Conservation (phyloP, 2,797 vertebrate genomes). For the Microchirus variegatus region DNA sequence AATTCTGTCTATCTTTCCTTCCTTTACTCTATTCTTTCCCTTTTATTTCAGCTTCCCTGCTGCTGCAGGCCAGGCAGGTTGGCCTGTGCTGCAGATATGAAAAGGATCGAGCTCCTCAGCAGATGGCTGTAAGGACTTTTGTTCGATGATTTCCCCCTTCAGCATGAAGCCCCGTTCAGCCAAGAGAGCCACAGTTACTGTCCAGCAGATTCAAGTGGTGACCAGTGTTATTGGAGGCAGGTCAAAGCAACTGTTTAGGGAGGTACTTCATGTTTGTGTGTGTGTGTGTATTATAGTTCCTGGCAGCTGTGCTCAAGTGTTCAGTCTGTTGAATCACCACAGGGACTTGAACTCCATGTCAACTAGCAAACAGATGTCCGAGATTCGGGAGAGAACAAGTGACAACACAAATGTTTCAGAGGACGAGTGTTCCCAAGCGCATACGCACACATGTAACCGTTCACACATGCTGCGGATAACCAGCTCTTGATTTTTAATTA, state of each 20-base stretch:
- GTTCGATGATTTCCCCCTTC: conserved; percentile 53
- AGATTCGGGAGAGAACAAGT: conserved; percentile 42
- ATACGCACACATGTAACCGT: background rate
- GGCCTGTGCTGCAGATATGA: conserved; percentile 40
- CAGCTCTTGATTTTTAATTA: background rate
- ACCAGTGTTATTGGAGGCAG: conserved; percentile 51
- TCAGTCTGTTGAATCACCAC: conserved; percentile 53
- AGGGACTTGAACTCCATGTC: conserved; percentile 58
- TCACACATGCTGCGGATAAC: background rate
- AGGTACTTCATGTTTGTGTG: conserved; percentile 55
- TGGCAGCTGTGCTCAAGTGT: conserved; percentile 63
- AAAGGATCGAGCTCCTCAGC: conserved; percentile 55
- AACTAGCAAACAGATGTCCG: conserved; percentile 65
- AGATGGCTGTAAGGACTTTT: conserved; percentile 61
- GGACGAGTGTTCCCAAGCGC: conserved; percentile 4
- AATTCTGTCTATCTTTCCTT: conserved; percentile 27
- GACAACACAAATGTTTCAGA: conserved; percentile 23
- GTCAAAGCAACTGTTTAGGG: conserved; percentile 67
- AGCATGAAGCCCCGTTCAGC: conserved; percentile 45
- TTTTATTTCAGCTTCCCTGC: conserved; percentile 30
- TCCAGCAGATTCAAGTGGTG: conserved; percentile 60
- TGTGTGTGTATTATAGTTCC: conserved; percentile 43
- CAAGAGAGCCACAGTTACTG: conserved; percentile 42
- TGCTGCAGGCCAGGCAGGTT: conserved; percentile 49
- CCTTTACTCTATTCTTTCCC: conserved; percentile 9